These are phyloP conservation scores for Muscidifurax raptorellus DNA, from an alignment of 1,140 invertebrate species.

Conservation along the genomic window DNA sequence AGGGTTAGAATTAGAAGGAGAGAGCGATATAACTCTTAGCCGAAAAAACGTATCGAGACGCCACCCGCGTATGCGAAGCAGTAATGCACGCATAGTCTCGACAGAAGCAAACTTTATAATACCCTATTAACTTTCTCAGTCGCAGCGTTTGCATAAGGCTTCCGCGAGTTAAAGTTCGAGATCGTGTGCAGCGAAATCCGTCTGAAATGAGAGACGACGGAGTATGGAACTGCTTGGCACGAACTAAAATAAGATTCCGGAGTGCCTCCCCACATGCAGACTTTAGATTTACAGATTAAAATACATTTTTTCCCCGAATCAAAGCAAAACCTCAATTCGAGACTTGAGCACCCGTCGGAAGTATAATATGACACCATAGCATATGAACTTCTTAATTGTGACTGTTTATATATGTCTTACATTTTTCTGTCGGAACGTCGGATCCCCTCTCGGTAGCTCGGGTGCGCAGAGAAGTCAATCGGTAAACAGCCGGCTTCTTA, in stretches of 20 bases:
- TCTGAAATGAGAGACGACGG: background rate
- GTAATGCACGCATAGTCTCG: background rate
- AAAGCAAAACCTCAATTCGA: no score
- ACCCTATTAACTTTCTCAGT: background rate
- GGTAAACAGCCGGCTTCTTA: no score
- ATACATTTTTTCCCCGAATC: no score
- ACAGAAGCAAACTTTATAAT: background rate
- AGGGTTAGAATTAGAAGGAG: background rate
- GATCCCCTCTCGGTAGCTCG: no score
- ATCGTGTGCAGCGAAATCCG: background rate
- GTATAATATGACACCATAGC: no score
- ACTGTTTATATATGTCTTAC: no score
- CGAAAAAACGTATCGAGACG: background rate
- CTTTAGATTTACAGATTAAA: no score
- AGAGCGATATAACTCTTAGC: background rate
- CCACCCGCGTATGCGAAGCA: no score
- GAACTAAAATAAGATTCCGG: background rate
- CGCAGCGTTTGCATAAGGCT: background rate
- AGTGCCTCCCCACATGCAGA: background rate
- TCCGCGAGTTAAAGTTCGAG: background rate
- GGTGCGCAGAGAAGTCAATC: no score
- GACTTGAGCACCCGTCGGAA: no score
- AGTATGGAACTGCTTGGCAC: background rate
- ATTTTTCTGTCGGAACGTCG: no score
- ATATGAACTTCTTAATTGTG: no score